Evolutionary conservation across 2,888 invertebrate species (phyloP), one percentile per base, ranked within the genome.

Genomic region (Microplitis manilae): DNA sequence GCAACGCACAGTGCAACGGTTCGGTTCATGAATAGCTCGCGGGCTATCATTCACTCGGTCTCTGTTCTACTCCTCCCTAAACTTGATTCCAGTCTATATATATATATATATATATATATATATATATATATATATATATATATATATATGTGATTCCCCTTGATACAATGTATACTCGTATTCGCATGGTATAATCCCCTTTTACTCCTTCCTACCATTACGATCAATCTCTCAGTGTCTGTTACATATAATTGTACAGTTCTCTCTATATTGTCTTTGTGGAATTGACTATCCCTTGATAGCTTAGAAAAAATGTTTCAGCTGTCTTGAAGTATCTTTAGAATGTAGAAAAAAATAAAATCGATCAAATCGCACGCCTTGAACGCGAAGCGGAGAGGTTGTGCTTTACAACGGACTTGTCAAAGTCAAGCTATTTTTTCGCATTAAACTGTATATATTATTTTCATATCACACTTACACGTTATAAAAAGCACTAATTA

Each of bases 41-140:
- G 69, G 74, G 77, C 83, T 83, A 85, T 82, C 84, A 82, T 83
- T 84, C 84, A 83, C 80, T 78, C 75, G 13, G 40, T 61, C 67
- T 69, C 61, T 71, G 61, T 60, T 60, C 38, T 62, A n/a, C 40
- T 20, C 62, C 71, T 38, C 40, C 60, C 60, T 62, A 62, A 60
- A 69, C 50, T 50, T 17, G 20, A 7, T 69, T 20, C 9, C 50
- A 4, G 5, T 30, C 30, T 2, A 30, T 4, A 4, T 30, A 30
- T 30, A 30, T 30, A 30, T 30, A 20, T 20, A 68, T 68, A 38
- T 41, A 6, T 41, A 41, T 41, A 41, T 50, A 50, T 50, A 50
- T 50, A n/a, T n/a, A n/a, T n/a, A n/a, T n/a, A n/a, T 2, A 30
- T 4, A 4, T 30, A 30, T 30, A 30, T 30, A 30, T 30, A 13